Percentiles rank a stretch among this genome's conserved stretches.
These are phyloP conservation scores for Drosophila buzzatii DNA, from an alignment of 2,888 invertebrate genomes.

Conservation along the genomic window DNA sequence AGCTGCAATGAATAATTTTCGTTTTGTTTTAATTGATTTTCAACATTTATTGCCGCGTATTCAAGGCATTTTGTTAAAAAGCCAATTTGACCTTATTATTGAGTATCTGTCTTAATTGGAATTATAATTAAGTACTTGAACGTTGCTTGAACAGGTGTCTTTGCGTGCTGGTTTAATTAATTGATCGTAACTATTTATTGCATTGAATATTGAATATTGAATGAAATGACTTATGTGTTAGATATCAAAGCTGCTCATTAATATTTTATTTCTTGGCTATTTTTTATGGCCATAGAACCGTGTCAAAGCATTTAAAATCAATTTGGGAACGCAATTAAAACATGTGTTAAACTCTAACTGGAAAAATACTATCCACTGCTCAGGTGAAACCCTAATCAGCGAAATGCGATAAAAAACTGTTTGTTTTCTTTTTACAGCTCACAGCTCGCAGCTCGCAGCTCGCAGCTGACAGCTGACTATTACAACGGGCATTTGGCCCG, in stretches of 20 bases:
- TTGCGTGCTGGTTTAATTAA: conserved; percentile 52
- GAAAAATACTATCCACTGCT: conserved; percentile 8
- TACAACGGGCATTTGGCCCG: conserved; percentile 45
- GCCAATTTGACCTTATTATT: conserved; percentile 66
- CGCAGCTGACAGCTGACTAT: conserved; percentile 51
- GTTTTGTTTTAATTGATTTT: conserved; percentile 32
- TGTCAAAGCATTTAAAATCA: conserved; percentile 64
- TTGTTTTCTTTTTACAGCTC: conserved; percentile 21
- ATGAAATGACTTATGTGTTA: conserved; percentile 11
- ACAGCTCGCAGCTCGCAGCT: conserved; percentile 21
- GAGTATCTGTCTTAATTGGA: conserved; percentile 37
- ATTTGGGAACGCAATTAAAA: conserved; percentile 42
- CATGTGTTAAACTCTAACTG: conserved; percentile 8
- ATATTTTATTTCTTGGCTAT: conserved; percentile 48
- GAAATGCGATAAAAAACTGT: conserved; percentile 35
- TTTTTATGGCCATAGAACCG: conserved; percentile 41
- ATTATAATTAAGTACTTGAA: conserved; percentile 30
- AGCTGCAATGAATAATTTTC: conserved; percentile 14
- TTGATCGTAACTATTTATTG: conserved; percentile 19
- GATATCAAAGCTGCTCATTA: conserved; percentile 55
- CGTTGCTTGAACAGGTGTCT: conserved; percentile 16
- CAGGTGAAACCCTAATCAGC: conserved; percentile 42
- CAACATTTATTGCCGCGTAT: conserved; percentile 14
- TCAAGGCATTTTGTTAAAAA: conserved; percentile 50
- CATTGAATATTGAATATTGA: conserved; percentile 36